Base-by-base conservation (phyloP, 1,140 invertebrate species). In the Pachyrhynchus sulphureomaculatus region DNA sequence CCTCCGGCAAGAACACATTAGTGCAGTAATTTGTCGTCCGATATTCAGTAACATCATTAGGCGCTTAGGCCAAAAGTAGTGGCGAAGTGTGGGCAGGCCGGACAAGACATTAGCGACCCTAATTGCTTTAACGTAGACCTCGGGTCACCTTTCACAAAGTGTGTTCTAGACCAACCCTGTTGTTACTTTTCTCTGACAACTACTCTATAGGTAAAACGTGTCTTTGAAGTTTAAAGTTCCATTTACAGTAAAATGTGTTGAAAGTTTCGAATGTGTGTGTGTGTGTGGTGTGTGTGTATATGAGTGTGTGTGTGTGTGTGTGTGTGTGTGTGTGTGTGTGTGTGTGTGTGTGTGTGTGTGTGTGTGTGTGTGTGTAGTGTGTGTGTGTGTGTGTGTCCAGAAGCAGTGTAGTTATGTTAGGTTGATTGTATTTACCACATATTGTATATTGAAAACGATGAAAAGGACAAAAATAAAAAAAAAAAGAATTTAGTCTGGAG, bases 51-150 rank as follows among this genome's bases (percentile, higher is more conserved):
- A 70, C 68, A 67, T 68, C 68, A 67, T 70, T 70, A 68, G 65
- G 51, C 60, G 62, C 62, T 67, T 65, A 65, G 68, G 59, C 47
- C 18, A 62, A 70, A 68, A 70, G 68, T 68, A 69, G 54, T 57
- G 57, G 51, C 59, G 39, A 70, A 70, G 68, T 69, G 68, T 65
- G 68, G 68, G 66, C 62, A 41, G 64, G 45, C 66, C 66, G 68
- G 68, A 70, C 68, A 70, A 70, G 68, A 70, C 68, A 70, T 70
- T 70, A 70, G 67, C 68, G 68, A 53, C 67, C 66, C 68, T 70
- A 70, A 70, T 68, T 68, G 64, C 67, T 68, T 64, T 66, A 61
- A 48, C 45, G 62, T 17, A 48, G 54, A 60, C 55, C 56, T 60
- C 56, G 48, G 65, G 56, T 67, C 57, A 62, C 61, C 54, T 60